Evolutionary conservation across 2,888 invertebrate genomes (phyloP).

Genomic region (Seira ritae): DNA sequence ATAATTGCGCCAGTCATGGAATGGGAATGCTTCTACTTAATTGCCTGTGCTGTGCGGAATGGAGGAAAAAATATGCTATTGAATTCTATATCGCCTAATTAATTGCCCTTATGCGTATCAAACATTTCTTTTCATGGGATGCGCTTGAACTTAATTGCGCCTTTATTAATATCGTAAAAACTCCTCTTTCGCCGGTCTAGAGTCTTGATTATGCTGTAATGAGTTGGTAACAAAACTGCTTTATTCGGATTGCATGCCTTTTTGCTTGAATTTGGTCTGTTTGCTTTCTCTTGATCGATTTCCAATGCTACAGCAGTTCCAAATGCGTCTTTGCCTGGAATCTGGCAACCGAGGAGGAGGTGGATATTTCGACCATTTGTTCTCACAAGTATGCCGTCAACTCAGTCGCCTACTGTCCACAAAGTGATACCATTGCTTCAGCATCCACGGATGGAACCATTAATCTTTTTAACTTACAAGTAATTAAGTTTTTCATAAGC

Average conservation of each 20-base stretch:
- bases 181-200: too few relatives aligned
- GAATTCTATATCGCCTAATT: too few relatives aligned
- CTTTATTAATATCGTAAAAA: too few relatives aligned
- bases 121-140: too few relatives aligned
- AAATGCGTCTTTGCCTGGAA: constrained; percentile 72
- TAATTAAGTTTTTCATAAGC: constrained; percentile 31
- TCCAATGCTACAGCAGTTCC: constrained; percentile 71
- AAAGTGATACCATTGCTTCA: constrained; percentile 79
- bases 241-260: constrained; percentile 62
- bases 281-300: constrained; percentile 68
- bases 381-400: constrained; percentile 81
- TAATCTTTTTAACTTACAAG: constrained; percentile 73
- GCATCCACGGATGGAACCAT: constrained; percentile 81
- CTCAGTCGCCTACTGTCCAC: constrained; percentile 81
- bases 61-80: too few relatives aligned
- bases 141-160: too few relatives aligned
- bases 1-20: too few relatives aligned
- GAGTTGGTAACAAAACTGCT: too few relatives aligned
- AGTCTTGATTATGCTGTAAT: too few relatives aligned
- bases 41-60: too few relatives aligned
- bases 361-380: constrained; percentile 69
- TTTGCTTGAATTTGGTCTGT: constrained; percentile 68
- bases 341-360: constrained; percentile 67
- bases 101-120: too few relatives aligned
- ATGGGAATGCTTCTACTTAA: too few relatives aligned